Conservation (phyloP, 2,113 vertebrate species). For the Prochilodus magdalenae region DNA sequence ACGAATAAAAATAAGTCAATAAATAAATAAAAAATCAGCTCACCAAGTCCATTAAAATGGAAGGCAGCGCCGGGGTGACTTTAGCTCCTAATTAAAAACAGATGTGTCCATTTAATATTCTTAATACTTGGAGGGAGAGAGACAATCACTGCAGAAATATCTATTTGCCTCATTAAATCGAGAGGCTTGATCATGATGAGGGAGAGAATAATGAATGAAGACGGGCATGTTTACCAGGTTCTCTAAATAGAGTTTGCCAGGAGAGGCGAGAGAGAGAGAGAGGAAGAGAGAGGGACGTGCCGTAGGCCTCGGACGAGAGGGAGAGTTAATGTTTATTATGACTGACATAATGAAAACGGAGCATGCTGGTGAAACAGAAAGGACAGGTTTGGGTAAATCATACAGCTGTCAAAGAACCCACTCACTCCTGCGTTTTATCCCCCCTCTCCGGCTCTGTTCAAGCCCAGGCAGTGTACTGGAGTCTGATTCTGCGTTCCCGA, state of each 20-base stretch:
- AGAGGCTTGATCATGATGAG: constrained; percentile 81
- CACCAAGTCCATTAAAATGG: constrained; percentile 79
- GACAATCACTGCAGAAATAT: constrained; percentile 82
- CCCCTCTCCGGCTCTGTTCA: background rate
- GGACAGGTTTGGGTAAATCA: constrained; percentile 50
- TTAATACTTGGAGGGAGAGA: constrained; percentile 85
- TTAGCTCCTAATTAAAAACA: constrained; percentile 85
- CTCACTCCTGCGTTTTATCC: background rate
- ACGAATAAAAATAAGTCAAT: constrained; percentile 69
- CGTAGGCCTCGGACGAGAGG: constrained; percentile 41
- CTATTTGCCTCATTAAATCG: constrained; percentile 83
- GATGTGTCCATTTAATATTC: constrained; percentile 87
- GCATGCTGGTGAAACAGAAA: constrained; percentile 43
- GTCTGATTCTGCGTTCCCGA: too few relatives aligned
- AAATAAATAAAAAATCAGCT: constrained; percentile 51
- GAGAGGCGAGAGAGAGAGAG: constrained; percentile 57
- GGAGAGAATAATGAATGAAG: constrained; percentile 81
- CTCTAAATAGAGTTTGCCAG: constrained; percentile 76
- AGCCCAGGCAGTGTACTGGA: too few relatives aligned
- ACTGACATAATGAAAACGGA: constrained; percentile 53
- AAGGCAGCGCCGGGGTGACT: constrained; percentile 82
- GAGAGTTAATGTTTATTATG: constrained; percentile 56
- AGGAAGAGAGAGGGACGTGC: constrained; percentile 25
- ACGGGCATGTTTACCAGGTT: constrained; percentile 82
- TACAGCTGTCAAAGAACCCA: constrained; percentile 42